Evolutionary conservation across 2,113 vertebrate species (phyloP), one percentile per base, ranked within the genome.

Genomic region (Steatornis caripensis): DNA sequence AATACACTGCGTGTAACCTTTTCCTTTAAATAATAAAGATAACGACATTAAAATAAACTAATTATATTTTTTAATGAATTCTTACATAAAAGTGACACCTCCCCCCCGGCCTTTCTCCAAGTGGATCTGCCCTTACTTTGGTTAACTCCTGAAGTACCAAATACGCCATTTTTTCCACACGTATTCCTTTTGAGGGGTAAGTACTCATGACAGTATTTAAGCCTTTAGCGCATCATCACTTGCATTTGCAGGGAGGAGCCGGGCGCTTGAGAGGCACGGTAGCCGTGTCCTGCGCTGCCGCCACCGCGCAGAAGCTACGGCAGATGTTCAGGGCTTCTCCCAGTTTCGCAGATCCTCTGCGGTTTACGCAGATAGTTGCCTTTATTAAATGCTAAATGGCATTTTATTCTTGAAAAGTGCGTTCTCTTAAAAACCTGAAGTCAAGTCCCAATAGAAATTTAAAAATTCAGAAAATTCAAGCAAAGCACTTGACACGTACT

Each of bases 21-120:
- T 97, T 95, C 93, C 95, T 94, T 97, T 96, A 97, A 97, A 97
- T 95, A 95, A 94, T 95, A 85, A 53, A 58, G 87, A 92, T 84
- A 95, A 87, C 91, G 87, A 85, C 51, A 90, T 83, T 90, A 79
- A 95, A 97, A 90, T 87, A 91, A 96, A 93, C 89, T 78, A 91
- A 84, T 80, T 85, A 57, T 55, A 49, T 68, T 95, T 94, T 94
- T 76, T 69, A 93, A 96, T 68, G 43, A 95, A 87, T 95, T 85
- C 72, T 86, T 68, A 30, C 74, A 87, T 32, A 53, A 72, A 93
- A 81, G 45, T 75, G 81, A 87, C 89, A 75, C 32, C 1, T 6
- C 78, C 61, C 68, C 82, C 39, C 57, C 2, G 0, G 74, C 83
- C 85, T 78, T 85, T 68, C 54, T 82, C 71, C 45, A 43, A 95